Base-by-base conservation (phyloP, 2,113 vertebrate genomes). In the Pleuronectes platessa region DNA sequence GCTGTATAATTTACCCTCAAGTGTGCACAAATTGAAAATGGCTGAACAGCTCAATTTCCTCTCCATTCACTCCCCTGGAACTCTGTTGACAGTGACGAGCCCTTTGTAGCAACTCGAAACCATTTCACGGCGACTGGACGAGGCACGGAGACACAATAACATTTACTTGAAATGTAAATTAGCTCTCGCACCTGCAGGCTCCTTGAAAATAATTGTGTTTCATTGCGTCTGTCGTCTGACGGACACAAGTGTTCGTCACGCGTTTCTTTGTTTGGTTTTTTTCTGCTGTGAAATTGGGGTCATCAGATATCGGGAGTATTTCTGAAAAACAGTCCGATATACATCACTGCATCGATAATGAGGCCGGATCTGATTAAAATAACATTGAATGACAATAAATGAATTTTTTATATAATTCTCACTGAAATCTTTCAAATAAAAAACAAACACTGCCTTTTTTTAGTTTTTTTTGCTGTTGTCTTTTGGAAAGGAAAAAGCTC, bases 121-220 rank as follows among this genome's bases (percentile, higher is more conserved):
- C 60, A 78, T 88, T 87, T 79, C 75, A 85, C 69, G 75, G 71
- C 60, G 66, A 79, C 63, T 54, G 18, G 70, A 60, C 54, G 49
- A 0, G 47, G 26, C 20, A 61, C 60, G 62, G 26, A 84, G 71
- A 85, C 37, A 82, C 61, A 86, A 87, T 69, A 82, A 59, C 61
- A 72, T 81, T 85, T 64, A 83, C 74, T 78, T 82, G 68, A 88
- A 76, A 88, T 87, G 74, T 40, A 90, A 91, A 91, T 89, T 37
- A 79, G 69, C 76, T 74, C 66, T 79, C 76, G 76, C 74, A 78
- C 76, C 71, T 74, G 7, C 80, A 63, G 76, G 66, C 67, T 72
- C 68, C 21, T 71, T 17, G 60, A 74, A 71, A 71, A 84, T 83
- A 77, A 87, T 71, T 71, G 67, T 80, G 61, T 86, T 68, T 51